These are phyloP conservation scores for Drosophila meridionalis DNA, from an alignment of 2,888 invertebrate genomes.

Conservation along the genomic window DNA sequence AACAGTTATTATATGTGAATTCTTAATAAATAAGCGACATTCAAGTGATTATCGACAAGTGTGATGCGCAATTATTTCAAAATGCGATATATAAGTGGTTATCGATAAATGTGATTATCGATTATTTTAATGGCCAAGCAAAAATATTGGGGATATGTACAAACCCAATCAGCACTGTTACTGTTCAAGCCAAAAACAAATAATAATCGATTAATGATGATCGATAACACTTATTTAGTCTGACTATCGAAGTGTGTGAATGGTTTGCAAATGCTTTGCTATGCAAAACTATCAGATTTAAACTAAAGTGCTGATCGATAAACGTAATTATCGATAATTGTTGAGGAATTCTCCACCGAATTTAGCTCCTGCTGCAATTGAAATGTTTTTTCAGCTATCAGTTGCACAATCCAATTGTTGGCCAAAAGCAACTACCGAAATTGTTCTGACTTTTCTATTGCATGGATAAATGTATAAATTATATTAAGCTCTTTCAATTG, in stretches of 20 bases:
- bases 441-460: neutral
- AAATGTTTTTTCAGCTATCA: neutral
- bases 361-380: neutral
- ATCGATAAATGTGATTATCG: neutral
- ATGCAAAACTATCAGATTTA: neutral
- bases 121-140: no score
- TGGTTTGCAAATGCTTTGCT: neutral
- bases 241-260: neutral
- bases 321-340: neutral
- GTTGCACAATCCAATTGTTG: neutral
- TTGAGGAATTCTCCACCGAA: neutral
- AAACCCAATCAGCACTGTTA: no score
- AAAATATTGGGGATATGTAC: no score
- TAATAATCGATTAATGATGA: neutral
- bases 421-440: neutral
- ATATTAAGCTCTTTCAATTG: slow-evolving; percentile 3
- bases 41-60: no score
- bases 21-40: no score
- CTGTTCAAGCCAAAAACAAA: neutral
- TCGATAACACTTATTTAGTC: neutral
- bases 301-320: neutral
- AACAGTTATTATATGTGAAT: no score
- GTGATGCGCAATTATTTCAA: no score
- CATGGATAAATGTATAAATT: slow-evolving; percentile 6
- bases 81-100: neutral